Evolutionary conservation across 64 coral and sea anemone species (phyloP).

Genomic region (Pocillopora damicornis): DNA sequence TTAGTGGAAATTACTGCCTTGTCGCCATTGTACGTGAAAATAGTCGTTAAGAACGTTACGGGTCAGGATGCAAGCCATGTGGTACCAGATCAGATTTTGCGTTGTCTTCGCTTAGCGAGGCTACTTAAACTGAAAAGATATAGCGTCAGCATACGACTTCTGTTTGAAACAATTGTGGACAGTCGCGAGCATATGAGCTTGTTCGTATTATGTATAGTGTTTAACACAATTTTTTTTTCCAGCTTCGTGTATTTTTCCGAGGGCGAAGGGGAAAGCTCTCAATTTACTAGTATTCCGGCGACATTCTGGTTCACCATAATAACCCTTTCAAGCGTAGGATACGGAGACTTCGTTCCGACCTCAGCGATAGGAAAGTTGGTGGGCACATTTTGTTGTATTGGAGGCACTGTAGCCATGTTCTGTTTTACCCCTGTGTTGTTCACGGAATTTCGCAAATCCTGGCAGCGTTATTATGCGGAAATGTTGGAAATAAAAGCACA

Average conservation of each 20-base stretch:
- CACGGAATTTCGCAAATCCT: conserved; percentile 59
- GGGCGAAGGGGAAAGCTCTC: conserved; percentile 22
- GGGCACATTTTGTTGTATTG: conserved; percentile 55
- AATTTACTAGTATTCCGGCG: conserved; percentile 68
- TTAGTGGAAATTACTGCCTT: conserved; percentile 58
- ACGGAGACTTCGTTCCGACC: conserved; percentile 65
- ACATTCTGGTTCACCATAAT: conserved; percentile 71
- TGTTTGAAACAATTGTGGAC: conserved; percentile 61
- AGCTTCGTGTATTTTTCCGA: conserved; percentile 67
- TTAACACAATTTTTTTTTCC: conserved; percentile 60
- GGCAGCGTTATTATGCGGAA: conserved; percentile 37
- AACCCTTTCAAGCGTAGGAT: conserved; percentile 66
- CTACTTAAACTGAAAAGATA: conserved; percentile 58
- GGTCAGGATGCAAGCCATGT: not conserved
- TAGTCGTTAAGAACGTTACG: not conserved
- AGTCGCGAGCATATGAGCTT: conserved; percentile 56
- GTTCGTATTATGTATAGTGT: conserved; percentile 44
- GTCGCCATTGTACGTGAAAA: conserved; percentile 54
- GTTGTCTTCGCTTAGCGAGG: conserved; percentile 41
- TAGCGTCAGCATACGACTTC: conserved; percentile 47
- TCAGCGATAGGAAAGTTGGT: conserved; percentile 60
- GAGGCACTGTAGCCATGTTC: conserved; percentile 58
- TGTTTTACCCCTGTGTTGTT: conserved; percentile 75
- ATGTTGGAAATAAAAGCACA: conserved; percentile 22
- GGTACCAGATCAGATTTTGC: conserved; percentile 19